Percentiles rank a stretch among this genome's conserved stretches.
These are phyloP conservation scores for Caenorhabditis plicata DNA, from an alignment of 2,888 invertebrate genomes.

Conservation along the genomic window DNA sequence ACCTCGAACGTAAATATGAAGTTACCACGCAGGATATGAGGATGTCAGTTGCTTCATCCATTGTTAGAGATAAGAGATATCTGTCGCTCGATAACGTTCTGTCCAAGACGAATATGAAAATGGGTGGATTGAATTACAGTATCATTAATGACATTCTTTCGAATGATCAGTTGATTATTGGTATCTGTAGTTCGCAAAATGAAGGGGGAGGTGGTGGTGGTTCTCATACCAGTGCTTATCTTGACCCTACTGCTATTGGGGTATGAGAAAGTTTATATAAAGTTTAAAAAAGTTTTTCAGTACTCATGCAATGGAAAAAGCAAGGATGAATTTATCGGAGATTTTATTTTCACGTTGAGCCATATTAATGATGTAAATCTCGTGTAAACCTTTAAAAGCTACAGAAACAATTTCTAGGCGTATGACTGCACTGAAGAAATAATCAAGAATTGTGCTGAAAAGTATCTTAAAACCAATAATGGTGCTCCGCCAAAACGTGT, in stretches of 20 bases:
- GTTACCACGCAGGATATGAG: conserved; percentile 20
- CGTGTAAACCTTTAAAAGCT: background rate
- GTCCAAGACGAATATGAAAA: conserved; percentile 48
- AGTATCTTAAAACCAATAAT: conserved; percentile 3
- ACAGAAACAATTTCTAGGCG: conserved; percentile 5
- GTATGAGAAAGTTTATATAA: conserved; percentile 13
- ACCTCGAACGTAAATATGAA: conserved; percentile 5
- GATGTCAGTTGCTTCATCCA: conserved; percentile 5
- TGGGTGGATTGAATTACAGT: conserved; percentile 55
- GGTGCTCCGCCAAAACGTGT: conserved; percentile 30
- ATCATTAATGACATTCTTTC: no score
- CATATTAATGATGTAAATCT: conserved; percentile 15
- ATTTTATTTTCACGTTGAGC: conserved; percentile 23
- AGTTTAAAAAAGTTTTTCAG: conserved; percentile 1
- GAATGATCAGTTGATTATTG: conserved; percentile 20
- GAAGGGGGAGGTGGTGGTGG: background rate
- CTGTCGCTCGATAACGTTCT: conserved; percentile 54
- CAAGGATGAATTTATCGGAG: conserved; percentile 41
- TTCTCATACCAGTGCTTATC: background rate
- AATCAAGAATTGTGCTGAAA: background rate
- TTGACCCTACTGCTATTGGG: conserved; percentile 32
- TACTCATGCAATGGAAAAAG: conserved; percentile 41
- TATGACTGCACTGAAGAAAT: conserved; percentile 13
- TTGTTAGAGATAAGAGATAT: conserved; percentile 20
- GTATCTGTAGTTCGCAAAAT: conserved; percentile 4